A percentile compares a stretch with the other conserved stretches of the same genome.
Evolutionary conservation across 2,113 vertebrate species (phyloP).

Genomic region (Anarrhichthys ocellatus): DNA sequence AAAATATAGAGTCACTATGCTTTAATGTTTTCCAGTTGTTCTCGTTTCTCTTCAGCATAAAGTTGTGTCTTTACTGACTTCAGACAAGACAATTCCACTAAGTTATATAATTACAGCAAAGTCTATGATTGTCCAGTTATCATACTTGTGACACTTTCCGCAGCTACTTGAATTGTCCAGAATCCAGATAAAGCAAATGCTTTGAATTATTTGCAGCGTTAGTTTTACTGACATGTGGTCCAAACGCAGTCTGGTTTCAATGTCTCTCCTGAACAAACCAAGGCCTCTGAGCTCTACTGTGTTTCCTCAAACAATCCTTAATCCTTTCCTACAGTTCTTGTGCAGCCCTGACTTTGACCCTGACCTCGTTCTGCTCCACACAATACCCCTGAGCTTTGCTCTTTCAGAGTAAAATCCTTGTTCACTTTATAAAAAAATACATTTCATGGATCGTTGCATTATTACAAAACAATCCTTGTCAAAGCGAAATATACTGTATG

Average conservation of each 20-base stretch:
- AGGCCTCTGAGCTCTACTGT: constrained; percentile 14
- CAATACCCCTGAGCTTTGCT: constrained; percentile 35
- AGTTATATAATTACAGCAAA: constrained; percentile 4
- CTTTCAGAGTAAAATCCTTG: constrained; percentile 25
- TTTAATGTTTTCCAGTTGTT: constrained; percentile 29
- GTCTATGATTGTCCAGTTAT: constrained; percentile 46
- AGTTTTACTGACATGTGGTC: constrained; percentile 7
- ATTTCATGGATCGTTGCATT: constrained; percentile 38
- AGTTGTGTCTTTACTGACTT: not conserved
- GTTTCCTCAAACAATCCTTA: constrained; percentile 34
- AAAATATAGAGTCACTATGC: constrained; percentile 29
- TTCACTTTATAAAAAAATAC: constrained; percentile 55
- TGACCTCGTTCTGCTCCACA: constrained; percentile 20
- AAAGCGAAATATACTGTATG: constrained; percentile 1
- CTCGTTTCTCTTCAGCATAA: not conserved
- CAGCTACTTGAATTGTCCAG: constrained; percentile 2
- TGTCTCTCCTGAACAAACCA: constrained; percentile 19
- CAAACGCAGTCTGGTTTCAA: constrained; percentile 23
- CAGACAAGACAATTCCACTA: not conserved
- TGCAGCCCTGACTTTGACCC: constrained; percentile 33
- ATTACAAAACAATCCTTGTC: constrained; percentile 38
- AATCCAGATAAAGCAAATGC: constrained; percentile 29
- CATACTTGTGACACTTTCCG: constrained; percentile 15
- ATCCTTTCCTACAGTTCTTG: constrained; percentile 36
- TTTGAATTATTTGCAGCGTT: constrained; percentile 22